Percentiles rank a stretch among this genome's conserved stretches.
phyloP scores from a whole-genome alignment of 2,113 vertebrate species.

The Mobula birostris region DNA sequence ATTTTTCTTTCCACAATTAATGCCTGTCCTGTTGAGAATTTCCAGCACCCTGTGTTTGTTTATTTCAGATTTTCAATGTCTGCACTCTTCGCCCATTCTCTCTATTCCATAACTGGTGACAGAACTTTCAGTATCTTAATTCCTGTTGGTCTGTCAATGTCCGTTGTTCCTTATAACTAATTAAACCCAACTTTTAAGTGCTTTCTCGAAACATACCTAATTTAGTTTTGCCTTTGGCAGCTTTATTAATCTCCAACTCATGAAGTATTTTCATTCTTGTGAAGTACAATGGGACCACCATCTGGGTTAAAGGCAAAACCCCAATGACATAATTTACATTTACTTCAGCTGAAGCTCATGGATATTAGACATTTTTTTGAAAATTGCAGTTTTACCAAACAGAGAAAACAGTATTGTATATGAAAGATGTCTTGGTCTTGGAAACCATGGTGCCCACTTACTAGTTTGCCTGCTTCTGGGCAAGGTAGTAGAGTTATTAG shows the following conservation, averaged over 20 bases:
- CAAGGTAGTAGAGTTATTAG: not conserved
- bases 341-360: not conserved
- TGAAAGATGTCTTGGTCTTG: not conserved
- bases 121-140: not conserved
- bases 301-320: not conserved
- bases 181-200: not conserved
- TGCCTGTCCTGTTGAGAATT: too few species aligned
- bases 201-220: not conserved
- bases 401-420: not conserved
- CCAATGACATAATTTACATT: not conserved
- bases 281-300: not conserved
- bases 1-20: too few species aligned
- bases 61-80: too few species aligned
- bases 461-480: not conserved
- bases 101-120: not conserved
- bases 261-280: not conserved
- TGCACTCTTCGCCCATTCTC: not conserved
- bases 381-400: not conserved
- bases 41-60: too few species aligned
- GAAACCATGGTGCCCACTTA: not conserved
- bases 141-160: not conserved
- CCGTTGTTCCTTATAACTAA: not conserved
- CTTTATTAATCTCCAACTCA: not conserved
- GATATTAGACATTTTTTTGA: not conserved
- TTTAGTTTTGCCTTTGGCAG: not conserved